A percentile compares a stretch with the other conserved stretches of the same genome.
phyloP scores from a whole-genome alignment of 2,797 vertebrate species.

The Sphenodon punctatus region DNA sequence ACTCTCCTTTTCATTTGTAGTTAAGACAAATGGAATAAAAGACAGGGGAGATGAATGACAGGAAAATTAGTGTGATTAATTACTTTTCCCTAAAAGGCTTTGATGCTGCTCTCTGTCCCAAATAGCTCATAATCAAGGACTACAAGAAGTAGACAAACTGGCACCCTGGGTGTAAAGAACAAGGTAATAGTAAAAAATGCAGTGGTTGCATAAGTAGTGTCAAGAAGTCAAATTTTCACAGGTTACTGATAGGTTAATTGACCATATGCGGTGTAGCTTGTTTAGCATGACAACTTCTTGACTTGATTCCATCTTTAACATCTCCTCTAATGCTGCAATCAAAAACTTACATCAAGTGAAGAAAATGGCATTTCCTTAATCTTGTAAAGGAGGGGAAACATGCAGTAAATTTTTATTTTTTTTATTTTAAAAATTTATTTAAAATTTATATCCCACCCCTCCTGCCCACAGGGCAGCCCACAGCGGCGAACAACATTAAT shows the following conservation, averaged over 20 bases:
- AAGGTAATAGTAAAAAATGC: not conserved
- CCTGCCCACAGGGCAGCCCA: too few relatives aligned
- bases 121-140: too few relatives aligned
- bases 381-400: too few relatives aligned
- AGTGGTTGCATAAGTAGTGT: not conserved
- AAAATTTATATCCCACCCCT: too few relatives aligned
- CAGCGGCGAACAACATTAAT: too few relatives aligned
- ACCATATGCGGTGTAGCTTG: not conserved
- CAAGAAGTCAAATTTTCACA: not conserved
- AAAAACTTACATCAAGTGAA: too few relatives aligned
- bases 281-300: accelerated
- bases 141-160: not conserved
- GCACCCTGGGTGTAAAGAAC: not conserved
- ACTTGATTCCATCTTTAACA: accelerated
- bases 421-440: too few relatives aligned
- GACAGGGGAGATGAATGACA: not conserved
- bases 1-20: not conserved
- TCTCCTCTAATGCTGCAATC: not conserved
- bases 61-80: not conserved
- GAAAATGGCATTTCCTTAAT: too few relatives aligned
- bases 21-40: not conserved
- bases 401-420: too few relatives aligned
- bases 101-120: not conserved
- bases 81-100: not conserved
- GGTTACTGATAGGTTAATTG: not conserved